These are phyloP conservation scores for Candidula unifasciata DNA, from an alignment of 2,888 invertebrate species.

Conservation along the genomic window DNA sequence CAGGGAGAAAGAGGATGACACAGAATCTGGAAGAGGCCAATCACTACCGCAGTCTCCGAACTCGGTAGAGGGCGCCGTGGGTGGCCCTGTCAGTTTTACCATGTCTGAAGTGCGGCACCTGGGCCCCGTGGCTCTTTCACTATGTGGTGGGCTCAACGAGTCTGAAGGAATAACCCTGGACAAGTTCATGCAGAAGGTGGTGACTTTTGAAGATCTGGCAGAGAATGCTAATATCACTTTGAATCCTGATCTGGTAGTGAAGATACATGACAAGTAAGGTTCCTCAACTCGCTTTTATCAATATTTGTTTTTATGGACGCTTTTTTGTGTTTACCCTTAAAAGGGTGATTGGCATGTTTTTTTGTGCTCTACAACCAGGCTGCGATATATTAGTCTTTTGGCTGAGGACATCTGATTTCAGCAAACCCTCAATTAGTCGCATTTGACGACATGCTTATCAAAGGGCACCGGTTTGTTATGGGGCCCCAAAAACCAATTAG, in stretches of 20 bases:
- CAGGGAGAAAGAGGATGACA: conserved; percentile 86
- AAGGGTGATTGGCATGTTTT: too few species aligned
- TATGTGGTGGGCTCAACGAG: conserved; percentile 84
- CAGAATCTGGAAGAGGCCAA: conserved; percentile 96
- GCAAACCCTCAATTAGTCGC: too few species aligned
- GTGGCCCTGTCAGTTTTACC: conserved; percentile 65
- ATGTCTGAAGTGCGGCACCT: conserved; percentile 66
- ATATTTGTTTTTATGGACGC: too few species aligned
- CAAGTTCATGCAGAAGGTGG: conserved; percentile 82
- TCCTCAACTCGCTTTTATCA: too few species aligned
- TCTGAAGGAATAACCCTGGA: conserved; percentile 81
- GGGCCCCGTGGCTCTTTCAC: conserved; percentile 85
- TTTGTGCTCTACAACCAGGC: too few species aligned
- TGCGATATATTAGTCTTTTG: too few species aligned
- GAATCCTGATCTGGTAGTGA: conserved; percentile 88
- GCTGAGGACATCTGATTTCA: too few species aligned
- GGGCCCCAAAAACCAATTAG: too few species aligned
- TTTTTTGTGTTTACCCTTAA: too few species aligned
- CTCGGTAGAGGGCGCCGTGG: conserved; percentile 87
- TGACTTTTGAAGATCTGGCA: conserved; percentile 82
- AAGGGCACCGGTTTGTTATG: too few species aligned
- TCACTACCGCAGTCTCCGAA: conserved; percentile 93
- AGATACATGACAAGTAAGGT: conserved; percentile 87
- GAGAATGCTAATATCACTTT: conserved; percentile 86
- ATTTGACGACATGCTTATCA: too few species aligned